phyloP scores from a whole-genome alignment of 2,888 invertebrate species.

The Drosophila vallismaia region DNA sequence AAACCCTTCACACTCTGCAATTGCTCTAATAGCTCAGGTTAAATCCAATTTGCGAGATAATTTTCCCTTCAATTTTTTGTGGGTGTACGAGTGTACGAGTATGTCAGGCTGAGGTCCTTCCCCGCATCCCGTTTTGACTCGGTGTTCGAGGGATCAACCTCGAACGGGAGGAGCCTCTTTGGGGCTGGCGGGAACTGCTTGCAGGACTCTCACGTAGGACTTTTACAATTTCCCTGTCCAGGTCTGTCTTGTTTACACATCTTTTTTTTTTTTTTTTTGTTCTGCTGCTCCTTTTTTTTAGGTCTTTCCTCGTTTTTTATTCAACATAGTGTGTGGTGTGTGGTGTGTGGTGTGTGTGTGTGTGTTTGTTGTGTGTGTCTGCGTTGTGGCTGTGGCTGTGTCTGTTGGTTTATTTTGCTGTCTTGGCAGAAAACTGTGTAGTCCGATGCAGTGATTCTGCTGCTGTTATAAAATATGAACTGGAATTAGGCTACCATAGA shows the following conservation, averaged over 20 bases:
- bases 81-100: background rate
- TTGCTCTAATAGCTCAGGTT: too few species aligned
- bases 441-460: conserved; percentile 76
- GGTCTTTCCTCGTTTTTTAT: conserved; percentile 4
- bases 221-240: conserved; percentile 29
- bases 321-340: background rate
- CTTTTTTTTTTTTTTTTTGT: conserved; percentile 15
- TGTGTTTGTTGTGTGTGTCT: conserved; percentile 1
- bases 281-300: background rate
- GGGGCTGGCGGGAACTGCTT: conserved; percentile 6
- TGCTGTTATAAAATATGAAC: conserved; percentile 76
- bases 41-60: background rate
- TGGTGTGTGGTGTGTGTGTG: conserved; percentile 8
- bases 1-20: too few species aligned
- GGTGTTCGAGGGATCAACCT: background rate
- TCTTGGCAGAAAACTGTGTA: conserved; percentile 56
- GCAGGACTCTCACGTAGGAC: conserved; percentile 27
- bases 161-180: background rate
- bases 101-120: too few species aligned
- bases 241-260: conserved; percentile 41
- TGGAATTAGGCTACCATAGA: conserved; percentile 60
- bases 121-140: too few species aligned
- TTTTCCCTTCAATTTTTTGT: background rate
- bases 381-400: conserved; percentile 4
- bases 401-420: conserved; percentile 35